Evolutionary conservation across 23 tunicate genomes (phyloP).

Genomic region (Phallusia fumigata): DNA sequence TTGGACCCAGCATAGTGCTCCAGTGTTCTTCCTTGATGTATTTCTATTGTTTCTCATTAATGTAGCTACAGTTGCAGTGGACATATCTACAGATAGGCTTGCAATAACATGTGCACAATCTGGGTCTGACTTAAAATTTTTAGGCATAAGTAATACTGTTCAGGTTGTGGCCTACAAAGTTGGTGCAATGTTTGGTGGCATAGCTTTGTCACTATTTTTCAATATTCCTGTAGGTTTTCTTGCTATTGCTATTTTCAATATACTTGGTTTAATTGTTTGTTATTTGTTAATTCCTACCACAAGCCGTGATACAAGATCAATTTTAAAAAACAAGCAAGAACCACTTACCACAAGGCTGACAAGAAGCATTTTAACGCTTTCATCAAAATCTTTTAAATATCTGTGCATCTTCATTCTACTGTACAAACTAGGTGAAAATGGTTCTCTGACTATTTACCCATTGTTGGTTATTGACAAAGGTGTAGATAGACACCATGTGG

Average conservation of each 20-base stretch:
- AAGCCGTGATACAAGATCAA: background rate
- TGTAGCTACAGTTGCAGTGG: constrained; percentile 32
- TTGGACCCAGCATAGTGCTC: background rate
- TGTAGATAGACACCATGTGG: constrained; percentile 9
- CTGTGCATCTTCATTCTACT: background rate
- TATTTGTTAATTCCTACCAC: background rate
- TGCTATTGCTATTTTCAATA: background rate
- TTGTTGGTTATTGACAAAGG: constrained; percentile 9
- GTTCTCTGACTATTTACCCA: constrained; percentile 24
- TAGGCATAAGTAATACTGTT: constrained; percentile 41
- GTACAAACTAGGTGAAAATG: constrained; percentile 48
- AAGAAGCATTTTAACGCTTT: background rate
- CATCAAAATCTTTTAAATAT: background rate
- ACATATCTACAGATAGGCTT: constrained; percentile 37
- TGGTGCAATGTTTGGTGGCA: constrained; percentile 53
- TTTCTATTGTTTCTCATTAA: constrained; percentile 32
- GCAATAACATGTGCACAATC: constrained; percentile 35
- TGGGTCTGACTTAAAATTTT: constrained; percentile 32
- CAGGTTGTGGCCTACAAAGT: constrained; percentile 52
- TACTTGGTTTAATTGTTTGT: background rate
- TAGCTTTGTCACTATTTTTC: background rate
- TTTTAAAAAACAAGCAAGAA: background rate
- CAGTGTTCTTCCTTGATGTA: background rate
- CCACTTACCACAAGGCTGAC: background rate
- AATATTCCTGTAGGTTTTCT: background rate